Percentiles rank a stretch among this genome's conserved stretches.
phyloP scores from a whole-genome alignment of 2,888 invertebrate genomes.

The Lasioglossum zephyrum region DNA sequence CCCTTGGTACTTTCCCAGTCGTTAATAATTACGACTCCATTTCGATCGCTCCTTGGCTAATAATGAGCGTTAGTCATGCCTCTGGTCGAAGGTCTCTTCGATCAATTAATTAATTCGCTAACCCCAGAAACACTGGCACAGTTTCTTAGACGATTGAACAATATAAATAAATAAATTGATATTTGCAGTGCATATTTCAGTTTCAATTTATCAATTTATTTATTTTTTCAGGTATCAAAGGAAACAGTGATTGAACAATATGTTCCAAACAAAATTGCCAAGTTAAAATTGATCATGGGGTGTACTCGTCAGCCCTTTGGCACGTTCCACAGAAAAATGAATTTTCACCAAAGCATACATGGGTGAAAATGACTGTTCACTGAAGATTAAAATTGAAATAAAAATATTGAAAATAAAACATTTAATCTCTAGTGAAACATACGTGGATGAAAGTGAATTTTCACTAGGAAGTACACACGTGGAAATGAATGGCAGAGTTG shows the following conservation, averaged over 20 bases:
- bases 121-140: not conserved
- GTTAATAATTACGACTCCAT: conserved; percentile 8
- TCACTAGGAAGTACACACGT: too few species aligned
- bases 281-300: not conserved
- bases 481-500: not conserved
- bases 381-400: not conserved
- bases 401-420: not conserved
- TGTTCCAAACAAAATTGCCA: not conserved
- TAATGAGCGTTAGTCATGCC: not conserved
- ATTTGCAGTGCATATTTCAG: too few species aligned
- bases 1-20: conserved; percentile 18
- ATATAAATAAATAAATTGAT: not conserved
- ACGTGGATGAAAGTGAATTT: not conserved
- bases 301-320: not conserved
- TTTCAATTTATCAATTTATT: too few species aligned
- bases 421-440: not conserved
- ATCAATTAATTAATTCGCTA: not conserved
- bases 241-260: not conserved
- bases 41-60: not conserved
- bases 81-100: not conserved
- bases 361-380: too few species aligned
- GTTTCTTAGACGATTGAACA: not conserved
- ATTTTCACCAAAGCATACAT: not conserved
- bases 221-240: too few species aligned
- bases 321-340: not conserved